Conservation (phyloP, 35 echinoderm and acorn worm species). For the Stichopus chloronotus region DNA sequence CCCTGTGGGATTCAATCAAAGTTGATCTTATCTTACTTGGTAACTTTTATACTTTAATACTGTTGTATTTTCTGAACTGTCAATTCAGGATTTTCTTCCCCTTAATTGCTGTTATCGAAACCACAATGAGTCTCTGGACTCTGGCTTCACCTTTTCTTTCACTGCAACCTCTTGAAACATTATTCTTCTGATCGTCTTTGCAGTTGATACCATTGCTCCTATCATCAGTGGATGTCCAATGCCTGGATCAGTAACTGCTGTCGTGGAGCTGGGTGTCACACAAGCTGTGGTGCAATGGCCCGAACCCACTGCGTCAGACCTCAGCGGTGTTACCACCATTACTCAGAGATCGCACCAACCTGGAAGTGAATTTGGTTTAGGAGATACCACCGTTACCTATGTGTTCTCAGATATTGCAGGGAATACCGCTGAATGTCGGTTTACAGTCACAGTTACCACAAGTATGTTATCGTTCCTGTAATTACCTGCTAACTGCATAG, state of each 20-base stretch:
- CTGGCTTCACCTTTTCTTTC: no score
- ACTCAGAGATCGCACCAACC: background rate
- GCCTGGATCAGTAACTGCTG: background rate
- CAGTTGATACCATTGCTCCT: constrained; percentile 53
- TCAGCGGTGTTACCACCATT: constrained; percentile 4
- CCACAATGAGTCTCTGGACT: no score
- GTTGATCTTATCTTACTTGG: no score
- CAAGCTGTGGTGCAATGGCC: constrained; percentile 30
- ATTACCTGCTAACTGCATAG: no score
- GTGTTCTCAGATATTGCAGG: constrained; percentile 60
- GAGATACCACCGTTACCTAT: constrained; percentile 57
- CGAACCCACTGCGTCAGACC: constrained; percentile 60
- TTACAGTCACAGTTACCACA: constrained; percentile 65
- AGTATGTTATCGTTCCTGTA: background rate
- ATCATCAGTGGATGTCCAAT: constrained; percentile 31
- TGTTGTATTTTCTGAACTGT: no score
- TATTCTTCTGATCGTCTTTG: background rate
- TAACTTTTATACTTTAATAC: no score
- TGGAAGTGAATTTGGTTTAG: constrained; percentile 57
- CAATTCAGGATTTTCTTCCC: no score
- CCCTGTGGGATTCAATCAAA: no score
- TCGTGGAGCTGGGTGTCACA: constrained; percentile 6
- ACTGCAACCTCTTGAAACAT: no score
- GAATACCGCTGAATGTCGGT: constrained; percentile 55
- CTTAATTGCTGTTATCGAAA: no score